Conservation (phyloP, 2,797 vertebrate species). For the Lycodopsis pacificus region DNA sequence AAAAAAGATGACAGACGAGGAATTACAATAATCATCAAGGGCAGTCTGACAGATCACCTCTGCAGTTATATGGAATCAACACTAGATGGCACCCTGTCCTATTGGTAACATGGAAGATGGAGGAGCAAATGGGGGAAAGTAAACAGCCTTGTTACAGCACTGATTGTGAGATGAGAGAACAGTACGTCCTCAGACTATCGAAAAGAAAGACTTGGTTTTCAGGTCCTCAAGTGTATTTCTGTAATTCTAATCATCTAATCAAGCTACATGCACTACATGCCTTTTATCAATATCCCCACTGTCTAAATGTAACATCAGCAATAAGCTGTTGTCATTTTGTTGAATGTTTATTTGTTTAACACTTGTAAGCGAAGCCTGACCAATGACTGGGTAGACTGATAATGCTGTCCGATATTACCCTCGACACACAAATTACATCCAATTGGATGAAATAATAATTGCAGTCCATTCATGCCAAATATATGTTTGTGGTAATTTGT, state of each 20-base stretch:
- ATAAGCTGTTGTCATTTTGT: not conserved
- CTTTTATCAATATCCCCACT: not conserved
- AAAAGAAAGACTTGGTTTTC: not conserved
- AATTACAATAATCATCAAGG: not conserved
- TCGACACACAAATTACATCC: not conserved
- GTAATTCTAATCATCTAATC: not conserved
- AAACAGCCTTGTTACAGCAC: not conserved
- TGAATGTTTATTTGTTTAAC: not conserved
- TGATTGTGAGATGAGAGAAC: not conserved
- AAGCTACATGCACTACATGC: not conserved
- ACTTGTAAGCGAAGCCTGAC: not conserved
- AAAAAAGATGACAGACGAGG: not conserved
- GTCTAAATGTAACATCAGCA: too few relatives aligned
- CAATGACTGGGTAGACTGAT: not conserved
- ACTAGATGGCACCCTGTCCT: slow-evolving; percentile 47
- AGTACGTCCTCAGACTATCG: not conserved
- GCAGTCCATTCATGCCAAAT: not conserved
- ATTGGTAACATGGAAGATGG: not conserved
- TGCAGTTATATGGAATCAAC: slow-evolving; percentile 13
- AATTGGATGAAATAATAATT: not conserved
- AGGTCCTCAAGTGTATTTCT: not conserved
- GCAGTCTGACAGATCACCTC: not conserved
- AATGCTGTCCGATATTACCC: not conserved
- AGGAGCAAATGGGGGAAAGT: not conserved
- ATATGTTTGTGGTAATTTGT: not conserved